Evolutionary conservation across 1,140 invertebrate genomes (phyloP), one percentile per base, ranked within the genome.

Genomic region (Habropoda laboriosa): DNA sequence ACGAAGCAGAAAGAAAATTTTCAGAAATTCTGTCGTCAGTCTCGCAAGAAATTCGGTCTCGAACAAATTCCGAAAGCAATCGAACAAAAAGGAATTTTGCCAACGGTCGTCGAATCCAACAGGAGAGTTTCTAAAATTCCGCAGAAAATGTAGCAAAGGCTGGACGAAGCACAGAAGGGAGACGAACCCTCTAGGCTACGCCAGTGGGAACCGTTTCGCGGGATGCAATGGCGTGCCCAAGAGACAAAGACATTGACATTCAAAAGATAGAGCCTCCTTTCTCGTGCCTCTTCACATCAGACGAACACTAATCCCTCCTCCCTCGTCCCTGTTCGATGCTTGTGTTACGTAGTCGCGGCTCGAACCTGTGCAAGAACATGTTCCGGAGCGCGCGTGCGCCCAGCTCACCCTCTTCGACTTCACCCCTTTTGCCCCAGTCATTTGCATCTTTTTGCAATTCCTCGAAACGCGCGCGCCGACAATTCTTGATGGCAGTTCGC

Each of bases 181-280:
- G 24, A 70, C 30, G 64, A 45, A 38, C 40, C 51, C 64, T 21
- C 3, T 18, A 47, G 21, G 64, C 30, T 76, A 58, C 42, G 30
- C 13, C 24, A 70, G 67, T 79, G 45, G 64, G 53, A 74, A 80
- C 82, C 42, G 63, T 49, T 83, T 30, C 67, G 51, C 78, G 47
- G 42, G 67, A 63, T 80, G 81, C 70, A 83, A 45, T 75, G 77
- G 77, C 45, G 55, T 58, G 76, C 30, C 35, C 70, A 71, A 80
- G 82, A 83, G 72, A 91, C 87, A 90, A 91, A 91, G 89, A 89
- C 90, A 91, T 92, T 91, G 90, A 91, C 91, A 92, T 91, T 92
- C 90, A 91, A 92, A 92, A 91, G 86, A 83, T 51, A 57, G 70
- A 64, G 40, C 72, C 84, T 60, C 78, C 82, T 86, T 87, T 86